These are phyloP conservation scores for Neomonachus schauinslandi DNA, from an alignment of 2,113 vertebrate genomes.

Conservation along the genomic window DNA sequence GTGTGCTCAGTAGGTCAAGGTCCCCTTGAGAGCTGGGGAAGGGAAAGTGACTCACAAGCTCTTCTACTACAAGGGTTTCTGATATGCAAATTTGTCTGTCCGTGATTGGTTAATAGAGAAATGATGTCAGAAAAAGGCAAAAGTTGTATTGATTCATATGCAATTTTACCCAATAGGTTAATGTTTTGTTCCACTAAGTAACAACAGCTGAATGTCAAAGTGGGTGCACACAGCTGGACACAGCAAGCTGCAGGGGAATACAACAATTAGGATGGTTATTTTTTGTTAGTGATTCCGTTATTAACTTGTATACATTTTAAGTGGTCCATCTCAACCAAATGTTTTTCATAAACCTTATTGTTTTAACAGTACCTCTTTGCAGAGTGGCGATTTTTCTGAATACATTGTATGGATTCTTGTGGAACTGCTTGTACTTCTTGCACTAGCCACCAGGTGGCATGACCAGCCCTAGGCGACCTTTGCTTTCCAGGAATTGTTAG, in stretches of 20 bases:
- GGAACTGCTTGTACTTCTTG: neutral
- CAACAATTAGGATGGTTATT: neutral
- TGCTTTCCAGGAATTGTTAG: neutral
- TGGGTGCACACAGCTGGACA: neutral
- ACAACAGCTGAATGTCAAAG: neutral
- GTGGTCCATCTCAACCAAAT: neutral
- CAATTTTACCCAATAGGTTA: neutral
- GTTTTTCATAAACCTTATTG: neutral
- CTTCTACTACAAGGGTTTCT: neutral
- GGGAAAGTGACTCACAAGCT: neutral
- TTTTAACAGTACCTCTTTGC: neutral
- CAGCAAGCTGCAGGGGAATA: neutral
- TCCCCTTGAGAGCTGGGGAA: neutral
- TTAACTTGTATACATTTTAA: conserved; percentile 4
- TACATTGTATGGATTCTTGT: accelerated
- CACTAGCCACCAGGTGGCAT: conserved; percentile 25
- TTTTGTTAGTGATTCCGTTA: neutral
- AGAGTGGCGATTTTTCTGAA: neutral
- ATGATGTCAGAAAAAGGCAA: conserved; percentile 20
- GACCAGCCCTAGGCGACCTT: neutral
- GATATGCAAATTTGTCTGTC: neutral
- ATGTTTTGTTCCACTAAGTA: neutral
- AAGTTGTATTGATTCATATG: neutral
- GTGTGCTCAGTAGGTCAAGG: neutral
- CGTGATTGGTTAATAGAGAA: neutral